phyloP scores from a whole-genome alignment of 2,888 invertebrate genomes.

The Tenthredo scrophulariae region DNA sequence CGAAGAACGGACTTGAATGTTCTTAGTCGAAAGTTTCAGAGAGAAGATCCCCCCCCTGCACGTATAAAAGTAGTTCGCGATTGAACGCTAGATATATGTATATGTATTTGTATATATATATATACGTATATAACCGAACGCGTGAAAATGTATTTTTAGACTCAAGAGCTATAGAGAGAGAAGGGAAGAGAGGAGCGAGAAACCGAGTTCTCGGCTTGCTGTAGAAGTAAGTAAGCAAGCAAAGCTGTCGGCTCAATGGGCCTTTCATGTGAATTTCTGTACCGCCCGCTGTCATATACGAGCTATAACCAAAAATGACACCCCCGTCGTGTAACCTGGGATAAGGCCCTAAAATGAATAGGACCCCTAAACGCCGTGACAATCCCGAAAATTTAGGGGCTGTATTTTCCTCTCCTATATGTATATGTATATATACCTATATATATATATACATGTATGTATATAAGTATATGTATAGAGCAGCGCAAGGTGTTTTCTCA shows the following conservation, averaged over 20 bases:
- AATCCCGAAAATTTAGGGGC: slow-evolving; percentile 46
- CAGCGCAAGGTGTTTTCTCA: slow-evolving; percentile 47
- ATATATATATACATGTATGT: background rate
- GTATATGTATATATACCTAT: background rate
- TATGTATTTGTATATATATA: background rate
- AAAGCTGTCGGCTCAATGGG: slow-evolving; percentile 43
- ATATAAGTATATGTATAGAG: background rate
- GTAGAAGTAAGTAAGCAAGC: slow-evolving; percentile 3
- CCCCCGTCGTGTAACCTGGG: slow-evolving; percentile 2
- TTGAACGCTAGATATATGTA: background rate
- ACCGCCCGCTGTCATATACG: slow-evolving; percentile 61
- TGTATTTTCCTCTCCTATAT: slow-evolving; percentile 1
- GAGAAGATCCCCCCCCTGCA: background rate
- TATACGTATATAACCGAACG: background rate
- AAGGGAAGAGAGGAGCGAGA: background rate
- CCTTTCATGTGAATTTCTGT: slow-evolving; percentile 50
- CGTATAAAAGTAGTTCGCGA: slow-evolving; percentile 21
- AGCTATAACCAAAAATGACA: slow-evolving; percentile 61
- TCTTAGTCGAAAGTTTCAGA: slow-evolving; percentile 1
- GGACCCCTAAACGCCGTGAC: slow-evolving; percentile 44
- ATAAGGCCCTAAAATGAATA: slow-evolving; percentile 47
- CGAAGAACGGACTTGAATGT: slow-evolving; percentile 10
- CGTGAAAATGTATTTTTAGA: slow-evolving; percentile 17
- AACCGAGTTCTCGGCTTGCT: background rate
- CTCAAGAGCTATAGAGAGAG: background rate